Conservation (phyloP, 2,113 vertebrate genomes). For the Petromus typicus region DNA sequence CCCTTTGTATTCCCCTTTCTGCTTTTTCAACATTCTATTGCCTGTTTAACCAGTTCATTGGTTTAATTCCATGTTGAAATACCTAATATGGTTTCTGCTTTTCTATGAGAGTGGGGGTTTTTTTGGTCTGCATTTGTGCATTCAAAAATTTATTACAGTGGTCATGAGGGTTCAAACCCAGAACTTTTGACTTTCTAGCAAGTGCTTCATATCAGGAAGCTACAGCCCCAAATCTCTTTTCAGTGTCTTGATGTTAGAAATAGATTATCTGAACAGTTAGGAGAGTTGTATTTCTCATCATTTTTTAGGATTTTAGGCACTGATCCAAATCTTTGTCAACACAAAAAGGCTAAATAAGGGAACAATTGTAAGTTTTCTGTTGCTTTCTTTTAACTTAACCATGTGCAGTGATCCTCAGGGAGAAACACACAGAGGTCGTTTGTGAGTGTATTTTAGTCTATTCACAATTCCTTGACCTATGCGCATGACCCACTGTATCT, state of each 20-base stretch:
- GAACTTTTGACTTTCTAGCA: neutral
- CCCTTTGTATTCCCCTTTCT: neutral
- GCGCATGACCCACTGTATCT: neutral
- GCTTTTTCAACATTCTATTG: neutral
- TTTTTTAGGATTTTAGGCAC: neutral
- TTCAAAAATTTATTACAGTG: neutral
- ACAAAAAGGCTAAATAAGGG: neutral
- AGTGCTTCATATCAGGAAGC: neutral
- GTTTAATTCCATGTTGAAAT: slow-evolving; percentile 31
- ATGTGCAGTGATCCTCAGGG: neutral
- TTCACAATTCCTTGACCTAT: neutral
- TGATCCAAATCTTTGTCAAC: neutral
- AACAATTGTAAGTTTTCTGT: neutral
- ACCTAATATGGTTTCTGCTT: neutral
- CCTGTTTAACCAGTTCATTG: neutral
- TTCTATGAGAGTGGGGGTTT: neutral
- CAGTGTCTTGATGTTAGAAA: slow-evolving; percentile 36
- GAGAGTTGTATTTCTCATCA: slow-evolving; percentile 1
- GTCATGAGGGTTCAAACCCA: neutral
- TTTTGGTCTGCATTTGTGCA: neutral
- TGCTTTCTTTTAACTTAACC: slow-evolving; percentile 20
- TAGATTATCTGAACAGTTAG: neutral
- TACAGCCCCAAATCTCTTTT: neutral
- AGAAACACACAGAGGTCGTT: neutral
- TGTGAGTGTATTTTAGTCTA: neutral